These are phyloP conservation scores for Stegastes partitus DNA, from an alignment of 2,113 vertebrate species.

Conservation along the genomic window DNA sequence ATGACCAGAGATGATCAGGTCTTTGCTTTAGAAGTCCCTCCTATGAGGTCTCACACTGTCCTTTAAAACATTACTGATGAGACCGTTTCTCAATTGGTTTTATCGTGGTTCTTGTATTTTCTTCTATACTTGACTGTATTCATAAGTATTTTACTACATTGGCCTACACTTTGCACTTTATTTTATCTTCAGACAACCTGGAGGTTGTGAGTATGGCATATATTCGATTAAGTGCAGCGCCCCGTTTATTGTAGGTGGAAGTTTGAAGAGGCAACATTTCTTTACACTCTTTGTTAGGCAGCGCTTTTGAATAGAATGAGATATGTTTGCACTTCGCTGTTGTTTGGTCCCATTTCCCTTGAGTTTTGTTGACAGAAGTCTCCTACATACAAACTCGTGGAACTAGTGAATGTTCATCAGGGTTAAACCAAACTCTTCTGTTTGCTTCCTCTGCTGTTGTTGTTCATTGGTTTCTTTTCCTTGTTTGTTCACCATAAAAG, in stretches of 20 bases:
- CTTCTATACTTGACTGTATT: no score
- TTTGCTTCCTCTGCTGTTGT: slow-evolving; percentile 27
- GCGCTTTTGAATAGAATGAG: slow-evolving; percentile 21
- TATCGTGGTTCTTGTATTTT: no score
- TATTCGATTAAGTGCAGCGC: slow-evolving; percentile 27
- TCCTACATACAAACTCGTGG: background rate
- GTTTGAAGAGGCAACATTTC: slow-evolving; percentile 53
- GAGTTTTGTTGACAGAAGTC: slow-evolving; percentile 37
- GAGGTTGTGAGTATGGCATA: background rate
- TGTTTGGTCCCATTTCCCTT: slow-evolving; percentile 23
- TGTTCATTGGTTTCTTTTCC: slow-evolving; percentile 37
- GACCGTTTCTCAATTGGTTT: no score
- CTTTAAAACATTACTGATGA: no score
- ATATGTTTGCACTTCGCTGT: slow-evolving; percentile 53
- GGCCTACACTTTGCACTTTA: no score
- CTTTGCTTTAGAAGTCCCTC: no score
- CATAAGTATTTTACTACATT: no score
- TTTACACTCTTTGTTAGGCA: slow-evolving; percentile 38
- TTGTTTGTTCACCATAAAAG: slow-evolving; percentile 2
- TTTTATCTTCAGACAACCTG: no score
- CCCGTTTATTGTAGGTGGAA: slow-evolving; percentile 42
- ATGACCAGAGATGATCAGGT: no score
- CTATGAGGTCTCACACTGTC: no score
- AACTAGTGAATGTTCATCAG: slow-evolving; percentile 18
- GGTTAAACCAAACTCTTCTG: slow-evolving; percentile 34